Conservation (phyloP, 1,140 invertebrate genomes). For the Pogonognathellus flavescens region DNA sequence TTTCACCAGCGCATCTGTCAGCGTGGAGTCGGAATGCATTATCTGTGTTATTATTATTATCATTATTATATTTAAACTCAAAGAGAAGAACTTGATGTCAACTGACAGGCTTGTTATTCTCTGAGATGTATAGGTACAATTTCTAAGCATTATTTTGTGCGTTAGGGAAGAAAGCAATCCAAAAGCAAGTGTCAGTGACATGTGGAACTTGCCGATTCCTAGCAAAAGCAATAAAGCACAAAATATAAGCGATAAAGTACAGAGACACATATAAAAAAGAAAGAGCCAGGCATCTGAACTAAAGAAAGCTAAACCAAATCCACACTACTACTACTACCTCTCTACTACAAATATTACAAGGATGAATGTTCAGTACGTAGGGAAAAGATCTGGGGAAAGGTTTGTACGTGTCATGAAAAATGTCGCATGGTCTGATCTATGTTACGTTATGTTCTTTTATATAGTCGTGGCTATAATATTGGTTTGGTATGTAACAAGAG, state of each 20-base stretch:
- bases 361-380: background rate
- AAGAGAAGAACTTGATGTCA: background rate
- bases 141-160: background rate
- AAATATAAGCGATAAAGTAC: slow-evolving; percentile 44
- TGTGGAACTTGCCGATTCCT: slow-evolving; percentile 16
- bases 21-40: slow-evolving; percentile 21
- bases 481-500: too few relatives aligned
- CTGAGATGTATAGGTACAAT: background rate
- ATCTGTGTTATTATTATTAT: slow-evolving; percentile 11
- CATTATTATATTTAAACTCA: background rate
- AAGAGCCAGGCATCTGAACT: background rate
- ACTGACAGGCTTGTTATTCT: background rate
- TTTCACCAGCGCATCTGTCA: slow-evolving; percentile 39
- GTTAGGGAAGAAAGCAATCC: background rate
- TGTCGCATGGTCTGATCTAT: background rate
- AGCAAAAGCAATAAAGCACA: slow-evolving; percentile 35
- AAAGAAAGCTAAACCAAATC: background rate
- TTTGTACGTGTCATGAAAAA: slow-evolving; percentile 35
- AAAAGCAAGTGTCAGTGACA: slow-evolving; percentile 48
- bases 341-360: background rate
- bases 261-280: background rate
- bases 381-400: slow-evolving; percentile 17
- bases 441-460: background rate
- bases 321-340: background rate
- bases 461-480: too few relatives aligned